A percentile compares a stretch with the other conserved stretches of the same genome.
Evolutionary conservation across 2,113 vertebrate species (phyloP).

Genomic region (Corythoichthys haematopterus): DNA sequence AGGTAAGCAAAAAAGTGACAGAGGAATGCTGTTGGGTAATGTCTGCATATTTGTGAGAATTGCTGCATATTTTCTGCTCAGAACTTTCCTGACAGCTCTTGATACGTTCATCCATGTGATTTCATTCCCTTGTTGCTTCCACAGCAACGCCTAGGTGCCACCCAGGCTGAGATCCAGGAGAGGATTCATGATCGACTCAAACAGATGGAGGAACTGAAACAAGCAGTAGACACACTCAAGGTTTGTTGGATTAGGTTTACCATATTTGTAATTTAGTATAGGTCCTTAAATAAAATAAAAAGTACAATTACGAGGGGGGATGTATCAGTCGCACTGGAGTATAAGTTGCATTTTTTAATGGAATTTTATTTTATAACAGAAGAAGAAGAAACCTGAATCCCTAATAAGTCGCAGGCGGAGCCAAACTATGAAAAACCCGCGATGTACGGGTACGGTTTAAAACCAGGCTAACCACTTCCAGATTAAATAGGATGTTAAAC

Average conservation of each 20-base stretch:
- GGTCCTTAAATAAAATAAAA: too few relatives aligned
- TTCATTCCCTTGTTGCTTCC: conserved; percentile 10
- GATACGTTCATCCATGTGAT: not conserved
- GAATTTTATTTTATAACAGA: too few relatives aligned
- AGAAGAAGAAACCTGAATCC: too few relatives aligned
- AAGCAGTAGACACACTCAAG: conserved; percentile 75
- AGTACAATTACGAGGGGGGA: too few relatives aligned
- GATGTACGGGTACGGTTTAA: not conserved
- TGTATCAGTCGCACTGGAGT: too few relatives aligned
- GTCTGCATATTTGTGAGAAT: not conserved
- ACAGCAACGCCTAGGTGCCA: conserved; percentile 74
- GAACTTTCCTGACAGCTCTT: not conserved
- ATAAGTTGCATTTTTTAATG: too few relatives aligned
- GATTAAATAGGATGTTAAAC: conserved; percentile 1
- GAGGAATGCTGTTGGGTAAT: not conserved
- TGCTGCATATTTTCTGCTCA: not conserved
- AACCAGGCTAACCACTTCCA: conserved; percentile 30
- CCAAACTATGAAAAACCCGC: too few relatives aligned
- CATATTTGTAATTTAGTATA: too few relatives aligned
- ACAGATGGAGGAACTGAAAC: conserved; percentile 78
- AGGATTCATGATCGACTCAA: conserved; percentile 75
- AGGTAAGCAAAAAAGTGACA: conserved; percentile 44
- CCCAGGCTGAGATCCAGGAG: conserved; percentile 78
- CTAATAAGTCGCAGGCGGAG: too few relatives aligned
- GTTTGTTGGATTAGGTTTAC: conserved; percentile 35